phyloP scores from a whole-genome alignment of 37 sponge, comb jelly and placozoan genomes.

The Diacarnus erythraeanus region DNA sequence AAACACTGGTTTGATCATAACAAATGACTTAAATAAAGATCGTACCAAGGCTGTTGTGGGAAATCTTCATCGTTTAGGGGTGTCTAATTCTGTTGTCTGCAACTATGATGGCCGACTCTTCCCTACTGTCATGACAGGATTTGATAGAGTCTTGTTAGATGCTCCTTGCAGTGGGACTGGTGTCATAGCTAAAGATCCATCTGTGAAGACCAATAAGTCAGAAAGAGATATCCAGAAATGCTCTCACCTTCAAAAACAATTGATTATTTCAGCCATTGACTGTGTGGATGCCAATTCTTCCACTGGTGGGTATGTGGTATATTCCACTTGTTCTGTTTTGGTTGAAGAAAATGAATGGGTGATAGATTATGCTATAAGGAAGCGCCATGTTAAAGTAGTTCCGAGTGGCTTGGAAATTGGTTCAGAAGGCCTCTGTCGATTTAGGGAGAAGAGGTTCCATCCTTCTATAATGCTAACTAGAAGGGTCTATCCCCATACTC shows the following conservation, averaged over 20 bases:
- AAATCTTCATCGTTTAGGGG: slow-evolving; percentile 90
- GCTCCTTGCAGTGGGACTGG: slow-evolving; percentile 99
- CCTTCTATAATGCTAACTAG: slow-evolving; percentile 78
- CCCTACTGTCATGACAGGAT: slow-evolving; percentile 90
- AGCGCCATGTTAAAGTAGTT: slow-evolving; percentile 89
- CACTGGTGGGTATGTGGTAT: slow-evolving; percentile 92
- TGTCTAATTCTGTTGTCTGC: slow-evolving; percentile 87
- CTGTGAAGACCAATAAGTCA: slow-evolving; percentile 84
- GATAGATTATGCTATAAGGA: slow-evolving; percentile 91
- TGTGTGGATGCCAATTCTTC: slow-evolving; percentile 80
- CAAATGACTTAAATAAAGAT: slow-evolving; percentile 90
- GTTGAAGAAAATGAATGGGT: slow-evolving; percentile 98
- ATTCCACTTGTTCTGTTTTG: slow-evolving; percentile 95
- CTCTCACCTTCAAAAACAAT: slow-evolving; percentile 91
- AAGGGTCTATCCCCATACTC: slow-evolving; percentile 95
- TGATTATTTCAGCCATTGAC: slow-evolving; percentile 97
- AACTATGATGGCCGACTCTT: slow-evolving; percentile 92
- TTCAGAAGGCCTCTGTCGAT: slow-evolving; percentile 80
- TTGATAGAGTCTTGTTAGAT: slow-evolving; percentile 95
- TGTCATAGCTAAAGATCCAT: slow-evolving; percentile 90
- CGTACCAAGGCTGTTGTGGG: slow-evolving; percentile 87
- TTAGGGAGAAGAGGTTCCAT: slow-evolving; percentile 88
- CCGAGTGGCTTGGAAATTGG: slow-evolving; percentile 89
- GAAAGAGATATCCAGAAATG: slow-evolving; percentile 85
- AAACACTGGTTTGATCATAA: slow-evolving; percentile 90